phyloP scores from a whole-genome alignment of 2,888 invertebrate genomes.

The Hedychridium roseum region DNA sequence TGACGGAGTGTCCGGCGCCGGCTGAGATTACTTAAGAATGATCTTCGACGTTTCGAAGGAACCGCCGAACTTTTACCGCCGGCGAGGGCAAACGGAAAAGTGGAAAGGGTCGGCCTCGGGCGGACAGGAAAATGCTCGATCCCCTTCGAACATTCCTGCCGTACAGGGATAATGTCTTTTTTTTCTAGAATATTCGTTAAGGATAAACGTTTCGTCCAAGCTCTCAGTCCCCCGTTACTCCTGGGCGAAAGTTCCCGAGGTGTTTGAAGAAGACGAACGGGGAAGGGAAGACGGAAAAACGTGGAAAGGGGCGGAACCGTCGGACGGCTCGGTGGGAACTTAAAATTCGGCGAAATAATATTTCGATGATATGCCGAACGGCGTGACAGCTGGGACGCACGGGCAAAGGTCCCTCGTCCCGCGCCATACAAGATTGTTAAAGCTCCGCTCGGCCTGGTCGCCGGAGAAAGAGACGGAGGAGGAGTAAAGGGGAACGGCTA shows the following conservation, averaged over 20 bases:
- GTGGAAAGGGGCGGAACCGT: not conserved
- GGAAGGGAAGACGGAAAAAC: not conserved
- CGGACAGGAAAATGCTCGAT: too few relatives aligned
- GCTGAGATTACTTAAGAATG: not conserved
- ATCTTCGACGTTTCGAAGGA: not conserved
- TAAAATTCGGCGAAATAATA: conserved; percentile 57
- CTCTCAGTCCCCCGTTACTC: too few relatives aligned
- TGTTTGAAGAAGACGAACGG: too few relatives aligned
- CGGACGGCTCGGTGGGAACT: conserved; percentile 24
- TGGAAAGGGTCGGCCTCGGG: too few relatives aligned
- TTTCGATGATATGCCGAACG: conserved; percentile 59
- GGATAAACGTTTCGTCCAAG: too few relatives aligned
- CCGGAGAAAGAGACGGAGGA: too few relatives aligned
- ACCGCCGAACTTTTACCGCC: not conserved
- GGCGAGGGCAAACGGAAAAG: too few relatives aligned
- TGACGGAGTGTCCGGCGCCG: not conserved
- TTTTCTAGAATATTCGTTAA: too few relatives aligned
- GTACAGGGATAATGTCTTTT: too few relatives aligned
- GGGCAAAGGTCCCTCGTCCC: conserved; percentile 48
- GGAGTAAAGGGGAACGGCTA: conserved; percentile 36
- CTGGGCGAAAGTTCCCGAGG: too few relatives aligned
- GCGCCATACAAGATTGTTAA: conserved; percentile 60
- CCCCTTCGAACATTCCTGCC: too few relatives aligned
- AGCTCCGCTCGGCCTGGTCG: conserved; percentile 41
- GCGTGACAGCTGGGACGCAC: conserved; percentile 55